Percentiles rank a stretch among this genome's conserved stretches.
Conservation (phyloP, 2,113 vertebrate species). For the Oreochromis niloticus region DNA sequence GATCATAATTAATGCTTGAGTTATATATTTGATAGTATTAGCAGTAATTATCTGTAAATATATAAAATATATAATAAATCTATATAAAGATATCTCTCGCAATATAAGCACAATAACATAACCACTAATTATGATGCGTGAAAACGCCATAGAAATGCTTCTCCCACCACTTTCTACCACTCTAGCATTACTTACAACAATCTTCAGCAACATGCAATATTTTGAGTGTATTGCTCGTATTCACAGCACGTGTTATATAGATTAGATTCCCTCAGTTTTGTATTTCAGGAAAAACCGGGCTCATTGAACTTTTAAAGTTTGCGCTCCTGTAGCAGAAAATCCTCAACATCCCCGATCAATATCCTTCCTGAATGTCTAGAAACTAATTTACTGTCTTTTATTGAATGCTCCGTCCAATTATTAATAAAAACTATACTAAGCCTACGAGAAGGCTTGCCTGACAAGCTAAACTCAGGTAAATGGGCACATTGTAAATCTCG, state of each 20-base stretch:
- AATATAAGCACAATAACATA: not conserved
- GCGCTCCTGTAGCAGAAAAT: not conserved
- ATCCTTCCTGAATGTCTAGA: not conserved
- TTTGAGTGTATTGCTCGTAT: not conserved
- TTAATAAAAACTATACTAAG: not conserved
- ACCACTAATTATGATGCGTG: not conserved
- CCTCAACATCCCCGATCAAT: not conserved
- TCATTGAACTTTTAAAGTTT: not conserved
- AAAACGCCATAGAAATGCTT: not conserved
- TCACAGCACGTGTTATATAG: fast-evolving
- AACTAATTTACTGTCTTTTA: not conserved
- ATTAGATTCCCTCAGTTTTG: fast-evolving
- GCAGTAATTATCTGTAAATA: not conserved
- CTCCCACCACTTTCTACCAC: not conserved
- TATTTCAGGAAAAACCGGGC: not conserved
- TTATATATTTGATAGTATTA: not conserved
- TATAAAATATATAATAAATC: not conserved
- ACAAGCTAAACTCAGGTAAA: not conserved
- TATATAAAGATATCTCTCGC: not conserved
- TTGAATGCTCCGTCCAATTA: not conserved
- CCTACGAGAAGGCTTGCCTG: not conserved
- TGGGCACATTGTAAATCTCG: fast-evolving
- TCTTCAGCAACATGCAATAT: not conserved
- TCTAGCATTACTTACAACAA: not conserved
- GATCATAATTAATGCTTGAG: not conserved